Evolutionary conservation across 2,113 vertebrate species (phyloP).

Genomic region (Podiceps cristatus): DNA sequence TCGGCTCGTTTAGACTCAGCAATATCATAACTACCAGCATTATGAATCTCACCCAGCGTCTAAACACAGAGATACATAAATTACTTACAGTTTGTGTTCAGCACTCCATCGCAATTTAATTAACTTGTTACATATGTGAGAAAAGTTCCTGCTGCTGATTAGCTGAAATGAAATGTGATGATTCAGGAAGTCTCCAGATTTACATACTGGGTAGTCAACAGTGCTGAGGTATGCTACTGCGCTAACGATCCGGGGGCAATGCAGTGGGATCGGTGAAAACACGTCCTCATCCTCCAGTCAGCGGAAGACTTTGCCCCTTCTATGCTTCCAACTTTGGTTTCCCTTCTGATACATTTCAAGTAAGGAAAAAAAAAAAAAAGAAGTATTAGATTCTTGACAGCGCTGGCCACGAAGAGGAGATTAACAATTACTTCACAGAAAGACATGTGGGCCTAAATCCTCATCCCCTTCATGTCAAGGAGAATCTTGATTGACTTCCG

Average conservation of each 20-base stretch:
- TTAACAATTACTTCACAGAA: not conserved
- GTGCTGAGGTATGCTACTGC: not conserved
- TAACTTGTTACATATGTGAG: conserved; percentile 50
- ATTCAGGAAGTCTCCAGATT: conserved; percentile 45
- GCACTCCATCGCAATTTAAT: conserved; percentile 42
- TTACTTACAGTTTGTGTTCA: conserved; percentile 13
- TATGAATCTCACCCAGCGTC: conserved; percentile 71
- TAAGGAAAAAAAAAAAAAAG: not conserved
- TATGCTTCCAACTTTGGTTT: not conserved
- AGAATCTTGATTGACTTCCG: conserved; percentile 27
- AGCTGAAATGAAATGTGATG: conserved; percentile 58
- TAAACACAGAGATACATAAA: conserved; percentile 58
- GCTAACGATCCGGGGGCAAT: not conserved
- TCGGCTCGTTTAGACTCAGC: conserved; percentile 55
- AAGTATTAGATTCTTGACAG: not conserved
- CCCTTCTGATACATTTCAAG: not conserved
- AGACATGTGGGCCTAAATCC: not conserved
- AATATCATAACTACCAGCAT: conserved; percentile 33
- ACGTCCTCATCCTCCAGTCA: not conserved
- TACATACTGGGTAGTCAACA: conserved; percentile 7
- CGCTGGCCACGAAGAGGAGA: not conserved
- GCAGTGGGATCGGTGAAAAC: not conserved
- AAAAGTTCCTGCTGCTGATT: conserved; percentile 49
- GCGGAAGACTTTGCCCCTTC: not conserved
- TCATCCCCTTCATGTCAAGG: not conserved